Evolutionary conservation across 1,140 invertebrate genomes (phyloP), one percentile per base, ranked within the genome.

Genomic region (Procambarus virginalis): DNA sequence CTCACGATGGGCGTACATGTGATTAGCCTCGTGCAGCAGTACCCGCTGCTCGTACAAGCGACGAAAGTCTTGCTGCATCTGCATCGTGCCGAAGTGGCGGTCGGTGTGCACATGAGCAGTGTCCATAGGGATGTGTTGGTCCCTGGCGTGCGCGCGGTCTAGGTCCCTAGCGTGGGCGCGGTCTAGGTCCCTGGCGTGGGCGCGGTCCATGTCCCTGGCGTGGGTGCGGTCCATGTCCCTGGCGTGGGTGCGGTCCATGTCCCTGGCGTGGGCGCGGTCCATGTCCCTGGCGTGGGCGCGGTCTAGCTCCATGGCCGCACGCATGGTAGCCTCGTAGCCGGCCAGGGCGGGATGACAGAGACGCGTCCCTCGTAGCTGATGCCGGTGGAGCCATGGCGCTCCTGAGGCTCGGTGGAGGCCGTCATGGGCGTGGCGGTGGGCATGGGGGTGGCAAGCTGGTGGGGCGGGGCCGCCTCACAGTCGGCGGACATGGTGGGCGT

Each of bases 301-400:
- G 20, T 92, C 92, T n/a, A 92, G 83, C 60, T 92, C 92, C 86
- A 93, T 91, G 20, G 92, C 92, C 14, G 91, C 92, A 6, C 88
- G 88, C 78, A 93, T 84, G 12, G 92, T 93, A n/a, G 92, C 92
- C 77, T 93, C 90, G 86, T 91, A 91, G 70, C 82, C 86, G 9
- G 76, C 86, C 20, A 91, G 81, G 92, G 91, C 68, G 92, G 90
- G n/a, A 92, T 90, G 22, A 92, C 70, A 70, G 92, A 92, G 4
- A 92, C 85, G 17, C 92, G 87, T 17, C 92, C 92, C 80, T 92
- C 92, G 86, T 92, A 92, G 84, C 92, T 92, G 86, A 92, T 92
- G n/a, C 87, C 91, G 22, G 86, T 83, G n/a, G 91, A 8, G 51
- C 75, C 58, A 64, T 84, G 85, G 3, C 76, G 68, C 84, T 91